Evolutionary conservation across 92 coral and sea anemone species (phyloP).

Genomic region (Blastomussa wellsi): DNA sequence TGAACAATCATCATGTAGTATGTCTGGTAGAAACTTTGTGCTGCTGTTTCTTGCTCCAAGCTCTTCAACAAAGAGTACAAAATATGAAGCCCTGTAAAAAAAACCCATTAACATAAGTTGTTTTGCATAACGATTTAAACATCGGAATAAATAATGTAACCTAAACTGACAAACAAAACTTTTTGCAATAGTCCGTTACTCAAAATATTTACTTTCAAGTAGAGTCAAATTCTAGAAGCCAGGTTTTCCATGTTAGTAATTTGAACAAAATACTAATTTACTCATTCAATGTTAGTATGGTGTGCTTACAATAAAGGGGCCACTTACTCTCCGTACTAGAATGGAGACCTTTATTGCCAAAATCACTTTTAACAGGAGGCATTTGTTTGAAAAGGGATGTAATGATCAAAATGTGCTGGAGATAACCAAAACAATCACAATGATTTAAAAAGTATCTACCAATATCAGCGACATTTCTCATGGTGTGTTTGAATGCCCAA

Average conservation of each 20-base stretch:
- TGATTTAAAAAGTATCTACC: constrained; percentile 63
- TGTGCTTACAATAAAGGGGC: not conserved
- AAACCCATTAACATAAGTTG: not conserved
- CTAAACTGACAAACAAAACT: not conserved
- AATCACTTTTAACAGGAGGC: not conserved
- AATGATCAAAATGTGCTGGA: too few species aligned
- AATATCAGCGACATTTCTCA: constrained; percentile 98
- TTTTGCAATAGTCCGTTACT: not conserved
- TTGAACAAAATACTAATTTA: too few species aligned
- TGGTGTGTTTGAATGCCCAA: constrained; percentile 99
- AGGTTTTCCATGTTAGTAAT: too few species aligned
- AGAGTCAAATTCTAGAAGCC: too few species aligned
- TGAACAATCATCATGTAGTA: constrained; percentile 91
- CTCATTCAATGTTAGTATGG: too few species aligned
- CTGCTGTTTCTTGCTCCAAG: constrained; percentile 87
- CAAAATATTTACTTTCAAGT: too few species aligned
- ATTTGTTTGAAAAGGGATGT: not conserved
- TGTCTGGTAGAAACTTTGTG: constrained; percentile 94
- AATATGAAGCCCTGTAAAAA: constrained; percentile 80
- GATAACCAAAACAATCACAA: too few species aligned
- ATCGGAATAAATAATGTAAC: not conserved
- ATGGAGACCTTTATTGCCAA: not conserved
- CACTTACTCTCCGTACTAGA: not conserved
- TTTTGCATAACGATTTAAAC: not conserved
- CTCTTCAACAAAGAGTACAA: constrained; percentile 86